A percentile compares a stretch with the other conserved stretches of the same genome.
phyloP scores from a whole-genome alignment of 2,888 invertebrate genomes.

The Petrolisthes manimaculis region DNA sequence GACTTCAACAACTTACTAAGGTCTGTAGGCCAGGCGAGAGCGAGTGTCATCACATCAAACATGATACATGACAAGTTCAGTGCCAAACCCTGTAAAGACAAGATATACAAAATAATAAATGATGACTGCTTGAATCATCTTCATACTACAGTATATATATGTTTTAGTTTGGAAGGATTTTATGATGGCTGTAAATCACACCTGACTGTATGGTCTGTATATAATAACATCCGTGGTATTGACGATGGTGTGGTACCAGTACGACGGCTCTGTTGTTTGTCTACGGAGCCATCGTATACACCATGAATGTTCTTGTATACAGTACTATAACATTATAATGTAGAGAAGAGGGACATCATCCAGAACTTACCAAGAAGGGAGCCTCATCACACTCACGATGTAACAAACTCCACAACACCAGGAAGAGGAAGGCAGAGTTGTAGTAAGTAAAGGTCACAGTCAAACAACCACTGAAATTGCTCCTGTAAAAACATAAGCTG shows the following conservation, averaged over 20 bases:
- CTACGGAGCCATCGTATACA: no score
- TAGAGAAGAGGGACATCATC: no score
- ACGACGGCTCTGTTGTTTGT: no score
- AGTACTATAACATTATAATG: no score
- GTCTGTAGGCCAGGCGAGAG: slow-evolving; percentile 14
- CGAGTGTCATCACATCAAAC: slow-evolving; percentile 33
- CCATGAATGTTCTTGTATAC: no score
- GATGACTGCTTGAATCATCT: no score
- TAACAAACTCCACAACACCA: slow-evolving; percentile 66
- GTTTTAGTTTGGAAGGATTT: no score
- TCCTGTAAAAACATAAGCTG: slow-evolving; percentile 27
- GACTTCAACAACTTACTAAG: slow-evolving; percentile 6
- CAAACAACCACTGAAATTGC: slow-evolving; percentile 38
- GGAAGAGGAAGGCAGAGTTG: slow-evolving; percentile 65
- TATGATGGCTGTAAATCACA: no score
- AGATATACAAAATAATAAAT: not conserved
- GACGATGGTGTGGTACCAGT: no score
- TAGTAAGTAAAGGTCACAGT: slow-evolving; percentile 47
- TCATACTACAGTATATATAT: no score
- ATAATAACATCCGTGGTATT: no score
- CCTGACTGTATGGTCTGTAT: no score
- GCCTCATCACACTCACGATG: slow-evolving; percentile 66
- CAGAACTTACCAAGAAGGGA: slow-evolving; percentile 65
- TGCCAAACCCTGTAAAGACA: slow-evolving; percentile 30
- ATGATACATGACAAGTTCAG: slow-evolving; percentile 35